A percentile compares a stretch with the other conserved stretches of the same genome.
Conservation (phyloP, 1,140 invertebrate species). For the Heterodera schachtii region DNA sequence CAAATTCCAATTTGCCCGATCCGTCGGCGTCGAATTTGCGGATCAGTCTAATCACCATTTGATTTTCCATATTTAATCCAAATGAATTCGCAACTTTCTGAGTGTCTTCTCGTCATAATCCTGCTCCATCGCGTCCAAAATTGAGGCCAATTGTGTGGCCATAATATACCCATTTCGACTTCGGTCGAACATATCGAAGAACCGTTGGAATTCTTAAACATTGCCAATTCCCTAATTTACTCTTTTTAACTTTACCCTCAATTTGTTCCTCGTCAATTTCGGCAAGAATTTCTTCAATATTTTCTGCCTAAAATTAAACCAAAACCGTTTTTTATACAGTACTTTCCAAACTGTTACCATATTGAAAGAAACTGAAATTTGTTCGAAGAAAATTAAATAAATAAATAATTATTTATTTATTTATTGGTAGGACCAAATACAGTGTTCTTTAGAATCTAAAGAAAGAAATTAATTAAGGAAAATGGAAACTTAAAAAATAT, state of each 20-base stretch:
- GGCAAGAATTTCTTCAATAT: conserved; percentile 64
- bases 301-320: conserved; percentile 47
- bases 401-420: too few species aligned
- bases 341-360: conserved; percentile 7
- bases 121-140: conserved; percentile 63
- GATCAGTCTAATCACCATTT: conserved; percentile 49
- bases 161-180: conserved; percentile 65
- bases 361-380: background rate
- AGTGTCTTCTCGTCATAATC: conserved; percentile 62
- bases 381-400: too few species aligned
- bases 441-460: too few species aligned
- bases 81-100: conserved; percentile 15
- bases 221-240: background rate
- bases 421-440: too few species aligned
- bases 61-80: background rate
- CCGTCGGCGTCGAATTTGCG: conserved; percentile 62
- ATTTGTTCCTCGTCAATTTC: conserved; percentile 64
- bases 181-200: conserved; percentile 63
- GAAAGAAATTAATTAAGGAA: too few species aligned
- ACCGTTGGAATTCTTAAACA: conserved; percentile 45
- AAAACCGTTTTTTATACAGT: background rate
- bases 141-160: conserved; percentile 63
- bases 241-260: conserved; percentile 32
- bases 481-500: too few species aligned
- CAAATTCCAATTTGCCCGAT: conserved; percentile 62